These are phyloP conservation scores for Xiphophorus hellerii DNA, from an alignment of 2,113 vertebrate genomes.

Conservation along the genomic window DNA sequence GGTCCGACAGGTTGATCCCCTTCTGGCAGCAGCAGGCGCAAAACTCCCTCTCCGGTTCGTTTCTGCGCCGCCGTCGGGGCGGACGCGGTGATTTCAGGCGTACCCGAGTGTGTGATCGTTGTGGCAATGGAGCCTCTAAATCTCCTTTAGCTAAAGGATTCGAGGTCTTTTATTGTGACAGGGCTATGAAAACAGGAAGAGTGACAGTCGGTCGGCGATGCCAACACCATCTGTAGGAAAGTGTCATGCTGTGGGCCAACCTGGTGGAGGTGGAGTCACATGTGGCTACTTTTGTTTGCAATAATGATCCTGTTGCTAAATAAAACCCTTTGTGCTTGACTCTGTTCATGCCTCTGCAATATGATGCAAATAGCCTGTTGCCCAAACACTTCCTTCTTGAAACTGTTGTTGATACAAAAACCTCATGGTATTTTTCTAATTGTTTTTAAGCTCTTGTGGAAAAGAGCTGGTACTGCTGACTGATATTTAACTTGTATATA, in stretches of 20 bases:
- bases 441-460: not conserved
- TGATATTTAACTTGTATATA: not conserved
- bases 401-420: constrained; percentile 7
- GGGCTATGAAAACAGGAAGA: constrained; percentile 2
- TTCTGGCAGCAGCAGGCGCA: constrained; percentile 26
- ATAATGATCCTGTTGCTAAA: not conserved
- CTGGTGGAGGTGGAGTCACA: not conserved
- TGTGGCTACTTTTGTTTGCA: not conserved
- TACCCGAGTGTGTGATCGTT: constrained; percentile 32
- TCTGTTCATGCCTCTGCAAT: constrained; percentile 18
- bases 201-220: not conserved
- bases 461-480: not conserved
- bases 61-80: constrained; percentile 10
- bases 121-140: constrained; percentile 36
- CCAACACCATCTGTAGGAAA: not conserved
- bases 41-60: not conserved
- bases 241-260: not conserved
- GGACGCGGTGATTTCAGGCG: constrained; percentile 40
- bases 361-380: constrained; percentile 22
- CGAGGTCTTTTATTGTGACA: not conserved
- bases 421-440: not conserved
- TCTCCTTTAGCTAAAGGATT: constrained; percentile 26
- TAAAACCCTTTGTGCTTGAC: constrained; percentile 1
- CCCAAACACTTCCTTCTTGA: constrained; percentile 1
- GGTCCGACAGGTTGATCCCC: constrained; percentile 60